phyloP scores from a whole-genome alignment of 2,113 vertebrate species.

The Lanius collurio region DNA sequence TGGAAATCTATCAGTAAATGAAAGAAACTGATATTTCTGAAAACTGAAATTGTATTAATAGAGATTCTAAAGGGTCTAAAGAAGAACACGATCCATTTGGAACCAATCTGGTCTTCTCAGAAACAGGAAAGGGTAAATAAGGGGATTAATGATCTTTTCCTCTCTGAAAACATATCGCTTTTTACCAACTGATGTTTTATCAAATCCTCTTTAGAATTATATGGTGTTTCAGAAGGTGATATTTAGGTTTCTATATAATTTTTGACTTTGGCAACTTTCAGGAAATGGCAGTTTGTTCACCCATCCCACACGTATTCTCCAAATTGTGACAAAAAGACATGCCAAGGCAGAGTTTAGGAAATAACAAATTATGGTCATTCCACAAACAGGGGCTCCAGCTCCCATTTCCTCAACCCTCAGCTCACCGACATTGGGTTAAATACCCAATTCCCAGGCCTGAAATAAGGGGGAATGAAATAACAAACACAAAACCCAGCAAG shows the following conservation, averaged over 20 bases:
- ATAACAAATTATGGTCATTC: fast-evolving
- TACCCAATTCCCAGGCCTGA: background rate
- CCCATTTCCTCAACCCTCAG: background rate
- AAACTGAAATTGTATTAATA: background rate
- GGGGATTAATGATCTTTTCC: background rate
- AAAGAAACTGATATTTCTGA: conserved; percentile 15
- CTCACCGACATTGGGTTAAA: background rate
- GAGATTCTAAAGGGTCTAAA: background rate
- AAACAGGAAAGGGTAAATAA: background rate
- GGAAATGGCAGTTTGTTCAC: background rate
- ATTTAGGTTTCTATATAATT: background rate
- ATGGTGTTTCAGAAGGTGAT: background rate
- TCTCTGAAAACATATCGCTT: background rate
- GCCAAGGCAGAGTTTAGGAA: background rate
- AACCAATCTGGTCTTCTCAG: background rate
- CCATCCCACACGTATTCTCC: background rate
- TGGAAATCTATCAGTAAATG: background rate
- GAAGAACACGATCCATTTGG: background rate
- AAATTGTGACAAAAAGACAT: background rate
- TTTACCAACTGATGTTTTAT: background rate
- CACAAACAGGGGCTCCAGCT: background rate
- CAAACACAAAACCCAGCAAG: background rate
- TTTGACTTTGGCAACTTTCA: background rate
- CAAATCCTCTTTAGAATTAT: background rate
- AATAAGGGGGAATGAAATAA: background rate